These are phyloP conservation scores for Pachyuromys duprasi DNA, from an alignment of 2,797 vertebrate species.

Conservation along the genomic window DNA sequence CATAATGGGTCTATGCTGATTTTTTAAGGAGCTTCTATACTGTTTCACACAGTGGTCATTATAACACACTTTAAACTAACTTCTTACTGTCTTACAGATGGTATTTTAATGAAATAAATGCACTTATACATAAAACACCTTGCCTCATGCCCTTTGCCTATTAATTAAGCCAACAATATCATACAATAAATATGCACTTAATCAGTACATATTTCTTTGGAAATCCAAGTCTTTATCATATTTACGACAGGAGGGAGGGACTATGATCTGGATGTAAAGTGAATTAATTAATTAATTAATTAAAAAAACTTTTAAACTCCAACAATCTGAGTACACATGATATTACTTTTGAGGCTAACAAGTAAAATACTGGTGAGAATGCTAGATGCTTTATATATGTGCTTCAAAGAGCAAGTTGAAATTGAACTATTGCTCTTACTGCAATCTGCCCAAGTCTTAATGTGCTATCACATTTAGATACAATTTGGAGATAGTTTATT, in stretches of 20 bases:
- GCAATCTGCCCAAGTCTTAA: not conserved
- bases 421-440: not conserved
- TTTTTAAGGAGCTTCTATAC: not conserved
- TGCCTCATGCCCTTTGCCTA: not conserved
- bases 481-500: not conserved
- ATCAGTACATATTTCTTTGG: not conserved
- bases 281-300: too few relatives aligned
- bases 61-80: not conserved
- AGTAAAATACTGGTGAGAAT: not conserved
- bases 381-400: not conserved
- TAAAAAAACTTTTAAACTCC: not conserved
- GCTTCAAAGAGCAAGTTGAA: not conserved
- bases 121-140: not conserved
- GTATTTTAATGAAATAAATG: not conserved
- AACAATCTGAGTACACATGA: not conserved
- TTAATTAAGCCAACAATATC: not conserved
- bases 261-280: too few relatives aligned
- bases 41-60: not conserved
- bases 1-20: not conserved
- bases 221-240: conserved; percentile 17
- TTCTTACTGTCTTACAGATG: not conserved
- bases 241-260: not conserved
- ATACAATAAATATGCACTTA: not conserved
- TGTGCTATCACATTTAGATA: not conserved
- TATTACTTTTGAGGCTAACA: not conserved